A percentile compares a stretch with the other conserved stretches of the same genome.
Conservation (phyloP, 1,140 invertebrate species). For the Bombus picipes region DNA sequence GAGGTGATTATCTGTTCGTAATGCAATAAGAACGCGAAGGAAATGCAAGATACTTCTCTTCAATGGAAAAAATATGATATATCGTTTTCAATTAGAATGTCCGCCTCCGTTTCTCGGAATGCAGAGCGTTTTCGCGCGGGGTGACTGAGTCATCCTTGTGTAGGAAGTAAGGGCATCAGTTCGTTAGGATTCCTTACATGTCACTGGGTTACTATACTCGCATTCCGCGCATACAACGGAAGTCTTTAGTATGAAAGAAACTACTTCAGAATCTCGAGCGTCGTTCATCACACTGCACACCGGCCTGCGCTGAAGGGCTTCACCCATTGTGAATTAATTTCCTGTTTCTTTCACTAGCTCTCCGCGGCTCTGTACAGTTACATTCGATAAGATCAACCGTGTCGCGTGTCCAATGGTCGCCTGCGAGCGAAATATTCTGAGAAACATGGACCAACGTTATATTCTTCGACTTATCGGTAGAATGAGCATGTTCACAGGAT, state of each 20-base stretch:
- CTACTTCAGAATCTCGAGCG: slow-evolving; percentile 48
- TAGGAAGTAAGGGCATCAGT: slow-evolving; percentile 48
- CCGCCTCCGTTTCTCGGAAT: background rate
- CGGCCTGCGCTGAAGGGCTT: slow-evolving; percentile 26
- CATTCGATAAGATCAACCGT: background rate
- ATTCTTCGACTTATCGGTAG: background rate
- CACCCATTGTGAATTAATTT: slow-evolving; percentile 41
- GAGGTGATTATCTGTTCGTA: too few species aligned
- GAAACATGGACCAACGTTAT: background rate
- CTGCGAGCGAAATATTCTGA: background rate
- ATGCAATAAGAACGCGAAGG: too few species aligned
- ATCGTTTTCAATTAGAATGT: background rate
- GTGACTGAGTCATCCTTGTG: slow-evolving; percentile 35
- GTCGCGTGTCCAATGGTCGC: background rate
- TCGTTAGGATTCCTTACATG: slow-evolving; percentile 60
- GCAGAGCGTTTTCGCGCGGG: slow-evolving; percentile 11
- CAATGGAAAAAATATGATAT: too few species aligned
- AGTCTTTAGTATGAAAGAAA: slow-evolving; percentile 57
- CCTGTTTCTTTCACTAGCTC: slow-evolving; percentile 10
- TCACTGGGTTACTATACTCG: slow-evolving; percentile 61
- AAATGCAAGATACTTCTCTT: too few species aligned
- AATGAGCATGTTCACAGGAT: accelerated
- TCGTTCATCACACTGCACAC: slow-evolving; percentile 25
- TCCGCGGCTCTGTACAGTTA: background rate
- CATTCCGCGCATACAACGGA: slow-evolving; percentile 58